Percentiles rank a stretch among this genome's conserved stretches.
phyloP scores from a whole-genome alignment of 1,140 invertebrate species.

The Apis dorsata region DNA sequence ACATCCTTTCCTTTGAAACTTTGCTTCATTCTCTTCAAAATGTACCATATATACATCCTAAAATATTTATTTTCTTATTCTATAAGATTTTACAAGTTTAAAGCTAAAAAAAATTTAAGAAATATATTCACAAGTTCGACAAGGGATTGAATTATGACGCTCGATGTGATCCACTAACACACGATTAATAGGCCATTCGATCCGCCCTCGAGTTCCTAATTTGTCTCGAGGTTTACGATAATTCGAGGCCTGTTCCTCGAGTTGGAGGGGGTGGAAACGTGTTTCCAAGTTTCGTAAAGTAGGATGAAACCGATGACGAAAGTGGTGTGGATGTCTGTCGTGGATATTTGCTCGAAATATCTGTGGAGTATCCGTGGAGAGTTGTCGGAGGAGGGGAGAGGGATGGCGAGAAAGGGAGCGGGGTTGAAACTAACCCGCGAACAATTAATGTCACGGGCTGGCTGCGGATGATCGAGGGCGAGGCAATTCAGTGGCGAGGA shows the following conservation, averaged over 20 bases:
- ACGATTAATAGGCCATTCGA: constrained; percentile 56
- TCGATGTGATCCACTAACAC: constrained; percentile 33
- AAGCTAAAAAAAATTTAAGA: too few relatives aligned
- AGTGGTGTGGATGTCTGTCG: not conserved
- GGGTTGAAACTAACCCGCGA: constrained; percentile 31
- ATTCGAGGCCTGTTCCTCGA: constrained; percentile 35
- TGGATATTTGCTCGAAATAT: constrained; percentile 17
- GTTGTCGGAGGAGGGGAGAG: too few relatives aligned
- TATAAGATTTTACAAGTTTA: too few relatives aligned
- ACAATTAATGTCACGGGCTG: constrained; percentile 51
- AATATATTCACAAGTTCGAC: too few relatives aligned
- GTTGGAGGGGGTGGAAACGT: constrained; percentile 36
- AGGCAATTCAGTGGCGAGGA: constrained; percentile 16
- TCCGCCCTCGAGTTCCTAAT: constrained; percentile 51
- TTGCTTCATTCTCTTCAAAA: too few relatives aligned
- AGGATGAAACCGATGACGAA: constrained; percentile 54
- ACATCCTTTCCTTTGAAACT: not conserved
- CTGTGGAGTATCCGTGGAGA: not conserved
- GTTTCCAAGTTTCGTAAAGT: constrained; percentile 46
- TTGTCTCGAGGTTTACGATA: constrained; percentile 59
- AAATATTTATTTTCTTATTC: too few relatives aligned
- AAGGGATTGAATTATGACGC: constrained; percentile 47
- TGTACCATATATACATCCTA: too few relatives aligned
- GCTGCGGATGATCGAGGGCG: constrained; percentile 38
- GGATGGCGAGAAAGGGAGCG: not conserved